These are phyloP conservation scores for Urocolius indicus DNA, from an alignment of 2,113 vertebrate species.

Conservation along the genomic window DNA sequence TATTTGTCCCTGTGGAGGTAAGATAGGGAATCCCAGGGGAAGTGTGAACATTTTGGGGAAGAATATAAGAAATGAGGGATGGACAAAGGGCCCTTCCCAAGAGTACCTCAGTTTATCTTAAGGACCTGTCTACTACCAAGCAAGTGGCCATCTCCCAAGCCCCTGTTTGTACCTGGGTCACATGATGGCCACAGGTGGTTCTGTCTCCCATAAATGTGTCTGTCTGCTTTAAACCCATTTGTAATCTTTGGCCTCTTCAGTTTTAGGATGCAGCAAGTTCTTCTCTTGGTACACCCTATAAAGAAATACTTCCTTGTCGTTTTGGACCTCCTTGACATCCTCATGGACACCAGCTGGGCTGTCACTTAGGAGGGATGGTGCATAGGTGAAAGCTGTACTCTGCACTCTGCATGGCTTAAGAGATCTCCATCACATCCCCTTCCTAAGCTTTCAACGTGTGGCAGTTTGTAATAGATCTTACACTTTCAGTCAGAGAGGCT, in stretches of 20 bases:
- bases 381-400: background rate
- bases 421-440: background rate
- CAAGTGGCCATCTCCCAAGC: background rate
- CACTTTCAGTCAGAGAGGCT: background rate
- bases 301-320: background rate
- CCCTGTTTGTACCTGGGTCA: background rate
- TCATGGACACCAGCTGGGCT: background rate
- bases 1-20: background rate
- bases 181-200: background rate
- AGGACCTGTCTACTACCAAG: background rate
- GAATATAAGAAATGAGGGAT: fast-evolving
- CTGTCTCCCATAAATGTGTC: background rate
- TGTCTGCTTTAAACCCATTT: background rate
- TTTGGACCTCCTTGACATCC: background rate
- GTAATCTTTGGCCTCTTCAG: background rate
- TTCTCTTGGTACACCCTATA: background rate
- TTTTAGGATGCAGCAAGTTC: background rate
- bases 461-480: background rate
- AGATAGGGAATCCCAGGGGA: background rate
- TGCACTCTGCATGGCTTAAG: background rate
- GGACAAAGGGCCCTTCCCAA: background rate
- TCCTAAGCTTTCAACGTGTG: background rate
- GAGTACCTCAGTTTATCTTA: background rate
- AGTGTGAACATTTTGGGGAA: fast-evolving
- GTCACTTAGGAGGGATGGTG: background rate